Base-by-base conservation (phyloP, 2,888 invertebrate species). In the Heliconius charithonia region DNA sequence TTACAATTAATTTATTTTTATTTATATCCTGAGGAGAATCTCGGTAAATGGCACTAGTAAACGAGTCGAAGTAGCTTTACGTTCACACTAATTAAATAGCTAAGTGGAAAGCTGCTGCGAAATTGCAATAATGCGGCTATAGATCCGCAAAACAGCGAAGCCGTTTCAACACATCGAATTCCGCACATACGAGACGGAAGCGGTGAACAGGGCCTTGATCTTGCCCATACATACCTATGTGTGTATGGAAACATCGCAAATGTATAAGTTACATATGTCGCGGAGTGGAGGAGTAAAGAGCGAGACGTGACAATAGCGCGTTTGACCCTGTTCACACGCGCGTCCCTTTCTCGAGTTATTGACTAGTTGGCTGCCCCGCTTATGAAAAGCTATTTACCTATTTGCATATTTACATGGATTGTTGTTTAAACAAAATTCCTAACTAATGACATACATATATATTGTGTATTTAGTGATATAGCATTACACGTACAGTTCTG, bases 241-340 rank as follows among this genome's bases (percentile, higher is more conserved):
- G 75, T 67, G 66, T 71, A 65, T 82, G 77, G 82, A 83, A 77
- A 82, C 83, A 82, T 84, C 81, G 85, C 81, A 83, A 83, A 84
- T 86, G 86, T 87, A 87, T 86, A 89, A 88, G 88, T 90, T 89
- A 89, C 87, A 87, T 90, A 82, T 83, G 83, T 84, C 87, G 87
- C 87, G 83, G 86, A 89, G 89, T 91, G 90, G 32, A 37, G 32
- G 32, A 37, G 77, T 69, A 81, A 81, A 89, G 87, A 86, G 85
- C 79, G 81, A 83, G 82, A 85, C 83, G 85, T 88, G 91, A 93
- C 94, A 93, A 93, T 92, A 86, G 89, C 89, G 88, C 88, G 88
- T 88, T 86, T 89, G 93, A 90, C 93, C 93, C 89, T 93, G 90
- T 93, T 94, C 93, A 88, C 94, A 94, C 92, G 92, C 88, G 86